Conservation (phyloP, 2,797 vertebrate genomes). For the Ptychadena robeensis region DNA sequence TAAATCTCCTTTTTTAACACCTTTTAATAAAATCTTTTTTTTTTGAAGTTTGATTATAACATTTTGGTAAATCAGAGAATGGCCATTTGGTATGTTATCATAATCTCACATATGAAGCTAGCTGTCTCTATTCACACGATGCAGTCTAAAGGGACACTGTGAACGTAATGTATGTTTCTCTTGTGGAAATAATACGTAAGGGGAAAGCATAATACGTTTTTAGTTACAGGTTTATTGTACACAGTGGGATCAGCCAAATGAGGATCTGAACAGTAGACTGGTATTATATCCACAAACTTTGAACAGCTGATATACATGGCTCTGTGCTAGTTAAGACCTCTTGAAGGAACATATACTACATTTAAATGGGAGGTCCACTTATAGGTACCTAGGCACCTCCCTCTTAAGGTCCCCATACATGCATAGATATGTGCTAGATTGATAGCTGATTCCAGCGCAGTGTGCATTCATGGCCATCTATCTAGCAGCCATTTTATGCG, state of each 20-base stretch:
- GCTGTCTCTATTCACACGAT: not conserved
- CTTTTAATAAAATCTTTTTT: too few species aligned
- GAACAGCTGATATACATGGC: not conserved
- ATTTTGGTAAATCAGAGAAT: not conserved
- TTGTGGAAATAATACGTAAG: not conserved
- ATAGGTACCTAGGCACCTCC: too few species aligned
- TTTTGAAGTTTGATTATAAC: not conserved
- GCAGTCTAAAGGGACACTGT: not conserved
- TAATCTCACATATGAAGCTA: not conserved
- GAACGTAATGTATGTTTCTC: not conserved
- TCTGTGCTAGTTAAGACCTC: not conserved
- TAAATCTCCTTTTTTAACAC: not conserved
- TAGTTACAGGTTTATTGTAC: not conserved
- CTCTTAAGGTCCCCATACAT: too few species aligned
- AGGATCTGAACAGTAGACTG: not conserved
- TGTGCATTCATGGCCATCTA: too few species aligned
- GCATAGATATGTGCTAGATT: too few species aligned
- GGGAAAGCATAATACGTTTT: not conserved
- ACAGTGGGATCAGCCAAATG: not conserved
- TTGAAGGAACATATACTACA: not conserved
- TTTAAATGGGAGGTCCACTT: too few species aligned
- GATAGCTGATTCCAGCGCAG: too few species aligned
- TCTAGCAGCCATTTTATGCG: too few species aligned
- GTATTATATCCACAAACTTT: not conserved
- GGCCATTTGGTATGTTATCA: not conserved